A percentile compares a stretch with the other conserved stretches of the same genome.
Conservation (phyloP, 2,888 invertebrate species). For the Nebria brevicollis region DNA sequence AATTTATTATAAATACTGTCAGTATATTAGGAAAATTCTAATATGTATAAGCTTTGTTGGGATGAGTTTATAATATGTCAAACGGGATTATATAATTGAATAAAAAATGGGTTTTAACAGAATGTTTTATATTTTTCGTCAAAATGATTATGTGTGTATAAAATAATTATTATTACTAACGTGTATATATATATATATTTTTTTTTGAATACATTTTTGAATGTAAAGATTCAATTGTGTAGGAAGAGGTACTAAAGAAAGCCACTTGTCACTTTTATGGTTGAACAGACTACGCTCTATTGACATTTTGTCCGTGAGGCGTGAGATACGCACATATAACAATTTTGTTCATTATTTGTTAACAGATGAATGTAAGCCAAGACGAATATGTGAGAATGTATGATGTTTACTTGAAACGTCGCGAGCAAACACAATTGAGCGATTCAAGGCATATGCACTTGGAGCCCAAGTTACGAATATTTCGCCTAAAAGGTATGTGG, state of each 20-base stretch:
- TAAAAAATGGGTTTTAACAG: not conserved
- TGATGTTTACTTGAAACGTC: slow-evolving; percentile 36
- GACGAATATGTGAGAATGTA: slow-evolving; percentile 40
- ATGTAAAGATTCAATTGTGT: no score
- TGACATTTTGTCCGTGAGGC: not conserved
- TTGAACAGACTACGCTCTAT: not conserved
- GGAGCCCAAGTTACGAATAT: slow-evolving; percentile 35
- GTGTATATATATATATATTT: no score
- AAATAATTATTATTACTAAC: no score
- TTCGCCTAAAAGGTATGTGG: slow-evolving; percentile 36
- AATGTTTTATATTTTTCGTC: not conserved
- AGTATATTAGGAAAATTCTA: not conserved
- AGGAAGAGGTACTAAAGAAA: no score
- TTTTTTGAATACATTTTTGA: no score
- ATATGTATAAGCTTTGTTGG: not conserved
- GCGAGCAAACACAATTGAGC: slow-evolving; percentile 26
- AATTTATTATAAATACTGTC: not conserved
- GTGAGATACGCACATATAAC: not conserved
- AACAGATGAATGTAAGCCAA: slow-evolving; percentile 44
- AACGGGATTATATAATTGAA: not conserved
- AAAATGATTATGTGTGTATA: no score
- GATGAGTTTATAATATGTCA: not conserved
- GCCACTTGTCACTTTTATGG: no score
- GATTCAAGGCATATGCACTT: slow-evolving; percentile 16
- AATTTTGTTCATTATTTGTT: slow-evolving; percentile 22